phyloP scores from a whole-genome alignment of 2,797 vertebrate species.

The Chelon auratus region DNA sequence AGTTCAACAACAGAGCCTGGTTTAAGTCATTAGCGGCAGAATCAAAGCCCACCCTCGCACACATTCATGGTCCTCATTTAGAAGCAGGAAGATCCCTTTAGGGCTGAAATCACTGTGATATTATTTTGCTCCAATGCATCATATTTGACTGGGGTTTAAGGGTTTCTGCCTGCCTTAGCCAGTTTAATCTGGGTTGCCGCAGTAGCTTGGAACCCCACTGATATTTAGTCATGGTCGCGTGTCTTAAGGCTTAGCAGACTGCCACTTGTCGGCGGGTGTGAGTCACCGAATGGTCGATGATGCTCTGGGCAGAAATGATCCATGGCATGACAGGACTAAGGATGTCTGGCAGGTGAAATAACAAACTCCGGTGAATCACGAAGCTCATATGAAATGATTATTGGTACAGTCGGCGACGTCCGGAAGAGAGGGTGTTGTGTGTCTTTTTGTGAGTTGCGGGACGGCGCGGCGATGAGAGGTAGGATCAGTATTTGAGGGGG shows the following conservation, averaged over 20 bases:
- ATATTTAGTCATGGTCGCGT: constrained; percentile 75
- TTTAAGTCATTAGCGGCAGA: constrained; percentile 44
- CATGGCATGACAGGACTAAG: constrained; percentile 24
- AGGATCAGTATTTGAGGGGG: constrained; percentile 30
- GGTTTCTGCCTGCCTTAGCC: constrained; percentile 55
- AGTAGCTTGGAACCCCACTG: constrained; percentile 66
- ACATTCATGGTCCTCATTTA: constrained; percentile 57
- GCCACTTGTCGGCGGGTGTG: constrained; percentile 64
- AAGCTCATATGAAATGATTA: constrained; percentile 4
- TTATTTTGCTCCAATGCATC: constrained; percentile 57
- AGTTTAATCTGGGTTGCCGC: constrained; percentile 69
- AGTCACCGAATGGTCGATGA: constrained; percentile 64
- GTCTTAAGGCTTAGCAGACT: constrained; percentile 61
- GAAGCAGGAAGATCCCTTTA: constrained; percentile 30
- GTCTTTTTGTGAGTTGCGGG: constrained; percentile 13
- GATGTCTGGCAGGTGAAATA: constrained; percentile 62
- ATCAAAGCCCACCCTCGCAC: constrained; percentile 44
- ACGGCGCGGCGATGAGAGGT: constrained; percentile 18
- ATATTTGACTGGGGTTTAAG: constrained; percentile 62
- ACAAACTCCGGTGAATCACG: constrained; percentile 50
- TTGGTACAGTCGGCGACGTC: background rate
- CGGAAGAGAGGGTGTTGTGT: background rate
- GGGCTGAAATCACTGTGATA: constrained; percentile 48
- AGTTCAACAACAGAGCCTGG: constrained; percentile 26
- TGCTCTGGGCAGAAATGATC: constrained; percentile 46